Evolutionary conservation across 2,888 invertebrate genomes (phyloP).

Genomic region (Oscheius sp.): DNA sequence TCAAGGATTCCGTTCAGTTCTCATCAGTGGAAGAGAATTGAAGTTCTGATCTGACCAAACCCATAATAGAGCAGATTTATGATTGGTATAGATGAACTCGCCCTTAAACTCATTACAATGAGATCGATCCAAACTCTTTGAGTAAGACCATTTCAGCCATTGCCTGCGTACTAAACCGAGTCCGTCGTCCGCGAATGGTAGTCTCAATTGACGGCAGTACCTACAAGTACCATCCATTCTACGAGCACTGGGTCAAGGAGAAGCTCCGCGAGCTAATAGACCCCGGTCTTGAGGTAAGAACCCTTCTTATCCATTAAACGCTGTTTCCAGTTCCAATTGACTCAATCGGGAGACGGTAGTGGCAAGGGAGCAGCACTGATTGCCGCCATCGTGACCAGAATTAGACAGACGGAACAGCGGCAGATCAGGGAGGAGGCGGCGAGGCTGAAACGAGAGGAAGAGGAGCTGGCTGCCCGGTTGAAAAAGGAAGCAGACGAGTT

Average conservation of each 20-base stretch:
- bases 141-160: slow-evolving; percentile 72
- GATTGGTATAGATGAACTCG: too few relatives aligned
- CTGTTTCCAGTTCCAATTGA: slow-evolving; percentile 81
- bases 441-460: slow-evolving; percentile 23
- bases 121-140: not conserved
- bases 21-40: too few relatives aligned
- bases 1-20: too few relatives aligned
- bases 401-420: slow-evolving; percentile 50
- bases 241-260: slow-evolving; percentile 91
- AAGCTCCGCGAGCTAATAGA: slow-evolving; percentile 79
- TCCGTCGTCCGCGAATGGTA: slow-evolving; percentile 84
- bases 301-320: not conserved
- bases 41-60: not conserved
- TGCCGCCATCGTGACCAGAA: slow-evolving; percentile 82
- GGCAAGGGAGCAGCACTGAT: slow-evolving; percentile 93
- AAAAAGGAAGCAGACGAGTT: slow-evolving; percentile 20
- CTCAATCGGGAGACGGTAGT: slow-evolving; percentile 93
- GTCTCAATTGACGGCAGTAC: slow-evolving; percentile 96
- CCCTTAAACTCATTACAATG: too few relatives aligned
- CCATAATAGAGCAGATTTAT: not conserved
- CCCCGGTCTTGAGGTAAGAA: slow-evolving; percentile 76
- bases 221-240: slow-evolving; percentile 94
- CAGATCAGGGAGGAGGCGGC: slow-evolving; percentile 33
- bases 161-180: slow-evolving; percentile 88
- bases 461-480: slow-evolving; percentile 15